A percentile compares a stretch with the other conserved stretches of the same genome.
phyloP scores from a whole-genome alignment of 1,140 invertebrate species.

The Coelopa frigida region DNA sequence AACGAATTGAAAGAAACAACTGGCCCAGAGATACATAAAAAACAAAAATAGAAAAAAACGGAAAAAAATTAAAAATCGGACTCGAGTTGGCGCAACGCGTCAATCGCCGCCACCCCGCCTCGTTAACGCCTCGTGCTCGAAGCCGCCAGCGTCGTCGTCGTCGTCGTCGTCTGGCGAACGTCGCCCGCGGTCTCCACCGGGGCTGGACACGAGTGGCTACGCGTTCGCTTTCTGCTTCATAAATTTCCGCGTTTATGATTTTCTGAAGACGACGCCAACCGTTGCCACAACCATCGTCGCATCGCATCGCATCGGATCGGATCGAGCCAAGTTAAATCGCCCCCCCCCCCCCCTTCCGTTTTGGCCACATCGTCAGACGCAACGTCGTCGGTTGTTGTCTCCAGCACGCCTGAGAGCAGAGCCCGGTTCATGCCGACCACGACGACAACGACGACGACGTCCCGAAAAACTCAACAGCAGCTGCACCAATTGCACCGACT shows the following conservation, averaged over 20 bases:
- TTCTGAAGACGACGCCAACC: conserved; percentile 9
- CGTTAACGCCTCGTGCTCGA: too few species aligned
- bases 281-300: too few species aligned
- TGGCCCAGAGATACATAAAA: neutral
- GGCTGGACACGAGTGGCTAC: conserved; percentile 9
- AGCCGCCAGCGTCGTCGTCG: too few species aligned
- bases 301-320: too few species aligned
- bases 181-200: neutral
- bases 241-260: conserved; percentile 16
- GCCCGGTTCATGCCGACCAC: neutral
- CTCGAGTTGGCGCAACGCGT: too few species aligned
- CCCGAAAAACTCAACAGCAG: neutral
- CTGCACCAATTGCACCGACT: too few species aligned
- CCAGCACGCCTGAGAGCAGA: conserved; percentile 2
- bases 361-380: too few species aligned
- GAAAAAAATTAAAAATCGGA: conserved; percentile 1
- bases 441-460: neutral
- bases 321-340: too few species aligned
- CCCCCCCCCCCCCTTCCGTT: too few species aligned
- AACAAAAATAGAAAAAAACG: conserved; percentile 1
- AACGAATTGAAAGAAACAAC: too few species aligned
- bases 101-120: too few species aligned
- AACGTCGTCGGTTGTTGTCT: too few species aligned
- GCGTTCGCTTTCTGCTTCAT: conserved; percentile 15
- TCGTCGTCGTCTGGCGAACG: neutral